Evolutionary conservation across 2,113 vertebrate genomes (phyloP).

Genomic region (Cyphomyrus plagiostoma): DNA sequence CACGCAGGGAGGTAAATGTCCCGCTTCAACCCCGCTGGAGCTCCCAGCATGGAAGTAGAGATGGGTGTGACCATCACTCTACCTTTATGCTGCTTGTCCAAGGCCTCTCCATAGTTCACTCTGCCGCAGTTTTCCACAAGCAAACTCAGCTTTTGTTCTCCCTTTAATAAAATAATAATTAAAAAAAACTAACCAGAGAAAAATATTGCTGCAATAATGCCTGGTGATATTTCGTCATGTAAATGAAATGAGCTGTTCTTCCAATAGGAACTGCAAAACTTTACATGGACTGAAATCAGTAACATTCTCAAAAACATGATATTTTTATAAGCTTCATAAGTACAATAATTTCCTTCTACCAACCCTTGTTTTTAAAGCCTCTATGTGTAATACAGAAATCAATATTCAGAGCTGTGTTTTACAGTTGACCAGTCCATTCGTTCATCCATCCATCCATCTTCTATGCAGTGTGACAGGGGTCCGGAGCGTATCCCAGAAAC

Average conservation of each 20-base stretch:
- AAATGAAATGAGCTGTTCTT: not conserved
- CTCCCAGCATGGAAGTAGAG: not conserved
- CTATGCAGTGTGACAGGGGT: not conserved
- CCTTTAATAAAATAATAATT: constrained; percentile 50
- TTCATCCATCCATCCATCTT: not conserved
- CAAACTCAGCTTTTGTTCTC: constrained; percentile 65
- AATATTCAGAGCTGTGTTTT: not conserved
- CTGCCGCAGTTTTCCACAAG: constrained; percentile 85
- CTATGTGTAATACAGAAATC: not conserved
- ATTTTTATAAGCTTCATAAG: not conserved
- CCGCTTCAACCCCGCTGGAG: not conserved
- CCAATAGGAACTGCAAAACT: not conserved
- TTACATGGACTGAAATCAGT: not conserved
- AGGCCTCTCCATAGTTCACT: constrained; percentile 75
- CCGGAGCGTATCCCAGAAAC: not conserved
- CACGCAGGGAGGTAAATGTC: not conserved
- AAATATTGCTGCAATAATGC: not conserved
- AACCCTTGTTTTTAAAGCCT: not conserved
- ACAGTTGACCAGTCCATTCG: not conserved
- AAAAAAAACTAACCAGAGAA: constrained; percentile 8
- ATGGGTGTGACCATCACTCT: not conserved
- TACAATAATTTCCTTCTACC: not conserved
- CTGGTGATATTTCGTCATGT: not conserved
- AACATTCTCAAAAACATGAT: not conserved
- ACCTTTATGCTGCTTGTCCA: constrained; percentile 87